phyloP scores from a whole-genome alignment of 2,113 vertebrate species.

The Salvelinus sp. region DNA sequence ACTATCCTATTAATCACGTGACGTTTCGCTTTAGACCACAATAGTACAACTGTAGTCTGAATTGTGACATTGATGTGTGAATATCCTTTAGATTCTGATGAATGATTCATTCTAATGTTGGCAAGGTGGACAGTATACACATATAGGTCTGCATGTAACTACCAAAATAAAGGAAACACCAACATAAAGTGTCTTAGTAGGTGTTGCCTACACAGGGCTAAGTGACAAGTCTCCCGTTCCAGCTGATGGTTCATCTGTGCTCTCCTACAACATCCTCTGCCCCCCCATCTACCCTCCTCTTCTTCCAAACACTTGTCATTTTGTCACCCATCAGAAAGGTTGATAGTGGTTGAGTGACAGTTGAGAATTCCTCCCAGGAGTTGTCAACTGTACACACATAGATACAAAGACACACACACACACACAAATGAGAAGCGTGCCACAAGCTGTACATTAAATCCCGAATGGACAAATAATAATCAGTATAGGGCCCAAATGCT shows the following conservation, averaged over 20 bases:
- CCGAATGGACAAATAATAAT: background rate
- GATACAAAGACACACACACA: background rate
- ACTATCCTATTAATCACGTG: too few species aligned
- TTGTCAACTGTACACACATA: background rate
- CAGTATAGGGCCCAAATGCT: too few species aligned
- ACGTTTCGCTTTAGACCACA: too few species aligned
- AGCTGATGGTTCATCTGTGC: background rate
- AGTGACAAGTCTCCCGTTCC: background rate
- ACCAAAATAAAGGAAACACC: too few species aligned
- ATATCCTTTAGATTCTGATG: too few species aligned
- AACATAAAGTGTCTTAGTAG: too few species aligned
- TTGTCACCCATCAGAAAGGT: background rate
- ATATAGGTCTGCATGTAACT: too few species aligned
- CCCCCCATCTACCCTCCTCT: background rate
- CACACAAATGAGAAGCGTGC: background rate
- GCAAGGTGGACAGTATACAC: too few species aligned
- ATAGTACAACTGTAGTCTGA: too few species aligned
- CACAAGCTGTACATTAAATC: background rate
- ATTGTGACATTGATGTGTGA: too few species aligned
- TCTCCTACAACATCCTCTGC: background rate
- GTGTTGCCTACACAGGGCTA: background rate
- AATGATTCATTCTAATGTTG: too few species aligned
- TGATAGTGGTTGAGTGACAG: conserved; percentile 3
- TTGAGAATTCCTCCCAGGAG: background rate
- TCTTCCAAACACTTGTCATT: background rate